Percentiles rank a stretch among this genome's conserved stretches.
Evolutionary conservation across 64 coral and sea anemone species (phyloP).

Genomic region (Platygyra sinensis): DNA sequence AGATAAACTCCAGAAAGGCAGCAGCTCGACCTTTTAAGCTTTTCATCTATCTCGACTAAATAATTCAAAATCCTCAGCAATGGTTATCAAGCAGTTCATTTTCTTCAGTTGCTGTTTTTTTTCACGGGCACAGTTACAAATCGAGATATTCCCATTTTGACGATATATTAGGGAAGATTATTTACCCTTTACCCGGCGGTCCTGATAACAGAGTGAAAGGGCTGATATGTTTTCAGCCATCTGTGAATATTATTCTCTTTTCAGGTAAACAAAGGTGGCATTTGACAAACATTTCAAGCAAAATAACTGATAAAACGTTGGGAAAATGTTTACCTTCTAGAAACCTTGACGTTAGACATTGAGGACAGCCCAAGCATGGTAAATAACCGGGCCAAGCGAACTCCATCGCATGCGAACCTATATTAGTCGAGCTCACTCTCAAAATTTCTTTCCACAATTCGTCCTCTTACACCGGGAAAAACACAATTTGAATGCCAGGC

Average conservation of each 20-base stretch:
- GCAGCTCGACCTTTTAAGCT: no score
- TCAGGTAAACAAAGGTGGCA: not conserved
- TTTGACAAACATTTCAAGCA: not conserved
- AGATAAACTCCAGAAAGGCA: no score
- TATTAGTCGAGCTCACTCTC: not conserved
- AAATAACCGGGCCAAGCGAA: conserved; percentile 20
- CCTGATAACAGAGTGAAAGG: not conserved
- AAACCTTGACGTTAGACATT: conserved; percentile 25
- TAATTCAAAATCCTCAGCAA: no score
- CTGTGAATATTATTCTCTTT: not conserved
- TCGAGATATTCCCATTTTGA: no score
- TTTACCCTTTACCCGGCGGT: not conserved
- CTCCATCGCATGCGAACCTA: not conserved
- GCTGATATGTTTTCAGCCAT: not conserved
- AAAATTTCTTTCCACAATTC: not conserved
- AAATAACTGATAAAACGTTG: not conserved
- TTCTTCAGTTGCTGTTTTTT: no score
- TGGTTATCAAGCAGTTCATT: no score
- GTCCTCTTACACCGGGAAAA: not conserved
- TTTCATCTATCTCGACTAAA: no score
- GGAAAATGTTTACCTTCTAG: conserved; percentile 14
- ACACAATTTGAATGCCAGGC: not conserved
- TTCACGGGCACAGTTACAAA: no score
- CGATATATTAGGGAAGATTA: not conserved
- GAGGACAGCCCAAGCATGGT: conserved; percentile 23